These are phyloP conservation scores for Mionectes olivaceus DNA, from an alignment of 2,797 vertebrate species.

Conservation along the genomic window DNA sequence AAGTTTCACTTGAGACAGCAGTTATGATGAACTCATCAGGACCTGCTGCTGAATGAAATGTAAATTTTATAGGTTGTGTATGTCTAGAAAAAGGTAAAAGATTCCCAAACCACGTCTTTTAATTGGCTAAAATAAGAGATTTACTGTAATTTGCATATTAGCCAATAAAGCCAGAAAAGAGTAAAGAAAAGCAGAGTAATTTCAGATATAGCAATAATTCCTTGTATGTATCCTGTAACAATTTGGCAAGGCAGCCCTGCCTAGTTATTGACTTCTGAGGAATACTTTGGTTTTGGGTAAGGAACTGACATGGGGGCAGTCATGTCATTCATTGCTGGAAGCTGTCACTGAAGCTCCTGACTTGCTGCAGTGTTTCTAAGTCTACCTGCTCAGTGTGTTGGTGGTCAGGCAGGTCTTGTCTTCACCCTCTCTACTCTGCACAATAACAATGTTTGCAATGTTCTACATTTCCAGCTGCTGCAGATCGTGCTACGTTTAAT, in stretches of 20 bases:
- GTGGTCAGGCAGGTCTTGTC: background rate
- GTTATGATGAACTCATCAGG: background rate
- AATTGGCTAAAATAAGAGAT: background rate
- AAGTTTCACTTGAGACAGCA: background rate
- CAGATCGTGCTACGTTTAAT: background rate
- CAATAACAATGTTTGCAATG: background rate
- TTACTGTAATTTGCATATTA: background rate
- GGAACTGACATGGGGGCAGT: background rate
- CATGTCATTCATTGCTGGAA: background rate
- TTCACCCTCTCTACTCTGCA: background rate
- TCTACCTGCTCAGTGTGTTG: background rate
- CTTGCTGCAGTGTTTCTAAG: background rate
- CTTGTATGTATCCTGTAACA: background rate
- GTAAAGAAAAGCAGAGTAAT: background rate
- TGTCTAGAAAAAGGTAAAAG: background rate
- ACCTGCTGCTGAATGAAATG: background rate
- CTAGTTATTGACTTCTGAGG: background rate
- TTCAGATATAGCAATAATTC: background rate
- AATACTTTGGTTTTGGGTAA: background rate
- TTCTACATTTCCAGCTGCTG: background rate
- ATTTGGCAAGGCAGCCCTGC: background rate
- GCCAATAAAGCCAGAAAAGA: background rate
- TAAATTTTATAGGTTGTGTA: background rate
- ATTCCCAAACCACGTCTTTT: background rate
- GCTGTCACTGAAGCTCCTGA: background rate